phyloP scores from a whole-genome alignment of 2,113 vertebrate species.

The Eulemur macaco region DNA sequence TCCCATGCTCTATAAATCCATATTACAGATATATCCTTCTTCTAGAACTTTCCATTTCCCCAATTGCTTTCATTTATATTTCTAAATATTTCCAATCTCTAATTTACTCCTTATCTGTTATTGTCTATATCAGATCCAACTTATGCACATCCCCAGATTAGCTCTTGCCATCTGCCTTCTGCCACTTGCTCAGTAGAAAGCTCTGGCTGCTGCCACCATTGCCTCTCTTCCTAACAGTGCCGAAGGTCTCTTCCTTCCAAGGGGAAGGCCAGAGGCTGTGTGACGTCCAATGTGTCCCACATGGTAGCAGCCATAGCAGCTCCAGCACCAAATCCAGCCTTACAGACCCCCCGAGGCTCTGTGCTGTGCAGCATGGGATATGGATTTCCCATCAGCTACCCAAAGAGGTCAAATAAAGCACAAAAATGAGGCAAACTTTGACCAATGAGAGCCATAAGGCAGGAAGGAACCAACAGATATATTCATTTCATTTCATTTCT shows the following conservation, averaged over 20 bases:
- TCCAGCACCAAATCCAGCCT: neutral
- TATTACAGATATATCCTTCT: neutral
- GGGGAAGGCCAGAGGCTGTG: neutral
- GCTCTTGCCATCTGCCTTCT: neutral
- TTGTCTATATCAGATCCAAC: neutral
- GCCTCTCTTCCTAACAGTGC: neutral
- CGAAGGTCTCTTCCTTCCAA: neutral
- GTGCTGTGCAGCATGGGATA: neutral
- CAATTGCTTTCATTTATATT: neutral
- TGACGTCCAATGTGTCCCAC: too few relatives aligned
- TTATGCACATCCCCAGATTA: neutral
- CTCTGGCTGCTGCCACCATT: neutral
- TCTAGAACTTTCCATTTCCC: constrained; percentile 19
- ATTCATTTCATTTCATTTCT: neutral
- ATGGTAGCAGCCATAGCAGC: neutral
- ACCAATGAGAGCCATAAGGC: neutral
- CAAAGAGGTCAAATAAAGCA: neutral
- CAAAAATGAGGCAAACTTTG: neutral
- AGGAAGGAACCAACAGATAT: neutral
- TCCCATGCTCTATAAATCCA: neutral
- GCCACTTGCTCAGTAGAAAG: neutral
- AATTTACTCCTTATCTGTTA: neutral
- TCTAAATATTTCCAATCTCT: neutral
- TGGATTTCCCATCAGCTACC: neutral
- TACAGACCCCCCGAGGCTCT: neutral